Conservation (phyloP, 2,113 vertebrate species). For the Drymodes brunneopygia region DNA sequence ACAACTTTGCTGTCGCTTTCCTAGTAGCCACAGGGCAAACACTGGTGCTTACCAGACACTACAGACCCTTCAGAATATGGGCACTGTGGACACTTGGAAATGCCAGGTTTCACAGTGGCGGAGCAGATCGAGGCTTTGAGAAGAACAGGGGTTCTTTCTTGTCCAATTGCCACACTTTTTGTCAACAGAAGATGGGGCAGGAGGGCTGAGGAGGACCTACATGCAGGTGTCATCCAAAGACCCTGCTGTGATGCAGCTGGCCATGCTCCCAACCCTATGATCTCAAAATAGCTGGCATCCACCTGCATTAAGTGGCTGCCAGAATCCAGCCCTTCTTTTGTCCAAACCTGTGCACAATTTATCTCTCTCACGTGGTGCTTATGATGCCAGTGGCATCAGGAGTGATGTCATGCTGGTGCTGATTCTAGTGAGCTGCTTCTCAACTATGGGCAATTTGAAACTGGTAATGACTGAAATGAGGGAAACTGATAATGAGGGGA, state of each 20-base stretch:
- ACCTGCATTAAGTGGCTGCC: neutral
- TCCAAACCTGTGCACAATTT: neutral
- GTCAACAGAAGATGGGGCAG: neutral
- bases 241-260: neutral
- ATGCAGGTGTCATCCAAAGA: neutral
- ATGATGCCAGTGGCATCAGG: neutral
- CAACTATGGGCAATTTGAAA: neutral
- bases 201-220: neutral
- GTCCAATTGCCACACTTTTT: neutral
- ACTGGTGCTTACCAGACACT: neutral
- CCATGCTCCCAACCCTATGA: neutral
- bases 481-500: neutral
- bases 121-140: neutral
- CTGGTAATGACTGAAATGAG: neutral
- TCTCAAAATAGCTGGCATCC: neutral
- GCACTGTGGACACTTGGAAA: neutral
- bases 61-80: neutral
- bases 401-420: neutral
- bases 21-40: neutral
- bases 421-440: neutral
- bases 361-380: neutral
- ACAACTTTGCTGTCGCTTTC: neutral
- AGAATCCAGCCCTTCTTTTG: slow-evolving; percentile 7
- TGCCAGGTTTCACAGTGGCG: neutral
- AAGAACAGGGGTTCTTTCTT: neutral